A percentile compares a stretch with the other conserved stretches of the same genome.
Evolutionary conservation across 2,113 vertebrate species (phyloP).

Genomic region (Oncorhynchus gorbuscha): DNA sequence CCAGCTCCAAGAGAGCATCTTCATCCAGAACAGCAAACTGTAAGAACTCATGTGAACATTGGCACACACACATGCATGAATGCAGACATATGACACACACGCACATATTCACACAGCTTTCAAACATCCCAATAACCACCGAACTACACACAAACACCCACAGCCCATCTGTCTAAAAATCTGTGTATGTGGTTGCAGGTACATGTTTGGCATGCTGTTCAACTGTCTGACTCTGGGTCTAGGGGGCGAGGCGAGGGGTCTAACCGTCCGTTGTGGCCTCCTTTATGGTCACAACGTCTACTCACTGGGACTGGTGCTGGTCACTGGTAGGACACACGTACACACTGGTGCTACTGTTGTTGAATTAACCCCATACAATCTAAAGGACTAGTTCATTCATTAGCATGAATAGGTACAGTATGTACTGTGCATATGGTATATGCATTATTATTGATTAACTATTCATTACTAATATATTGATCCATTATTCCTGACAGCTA

Average conservation of each 20-base stretch:
- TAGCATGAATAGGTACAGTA: no score
- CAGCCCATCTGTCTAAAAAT: not conserved
- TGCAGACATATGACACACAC: not conserved
- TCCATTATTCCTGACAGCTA: not conserved
- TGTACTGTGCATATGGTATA: no score
- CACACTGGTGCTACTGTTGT: no score
- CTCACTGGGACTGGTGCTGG: conserved; percentile 86
- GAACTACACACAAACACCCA: not conserved
- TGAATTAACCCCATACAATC: no score
- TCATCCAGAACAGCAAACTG: conserved; percentile 93
- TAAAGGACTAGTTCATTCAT: no score
- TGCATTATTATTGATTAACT: no score
- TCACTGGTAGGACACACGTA: conserved; percentile 72
- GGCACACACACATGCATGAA: not conserved
- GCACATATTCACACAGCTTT: no score
- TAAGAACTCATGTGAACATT: conserved; percentile 56
- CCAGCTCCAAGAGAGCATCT: conserved; percentile 89
- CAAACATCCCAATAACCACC: no score
- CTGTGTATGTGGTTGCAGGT: conserved; percentile 36
- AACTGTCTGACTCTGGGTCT: conserved; percentile 85
- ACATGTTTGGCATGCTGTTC: conserved; percentile 86
- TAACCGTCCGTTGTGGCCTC: conserved; percentile 84
- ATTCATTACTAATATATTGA: no score
- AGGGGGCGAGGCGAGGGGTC: conserved; percentile 73
- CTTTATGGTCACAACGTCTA: conserved; percentile 91